Evolutionary conservation across 2,888 invertebrate species (phyloP), one percentile per base, ranked within the genome.

Genomic region (Patella pellucida): DNA sequence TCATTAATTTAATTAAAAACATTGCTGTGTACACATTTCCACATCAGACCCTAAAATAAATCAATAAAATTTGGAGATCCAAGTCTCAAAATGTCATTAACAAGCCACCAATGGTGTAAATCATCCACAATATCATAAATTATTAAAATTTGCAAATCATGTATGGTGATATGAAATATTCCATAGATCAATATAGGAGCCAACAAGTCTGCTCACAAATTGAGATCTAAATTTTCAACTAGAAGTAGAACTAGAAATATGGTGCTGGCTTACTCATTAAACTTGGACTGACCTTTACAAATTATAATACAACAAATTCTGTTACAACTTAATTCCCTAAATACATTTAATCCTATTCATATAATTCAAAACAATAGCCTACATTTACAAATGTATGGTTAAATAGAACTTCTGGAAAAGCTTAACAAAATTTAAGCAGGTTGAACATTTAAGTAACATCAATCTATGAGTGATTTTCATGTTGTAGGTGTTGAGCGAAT

Each of bases 131-230:
- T 62, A 23, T n/a, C 23, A 62, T 62, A 62, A 62, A 62, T 62
- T 62, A 62, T 62, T 62, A n/a, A 62, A 62, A 62, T 62, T 62
- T 62, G 23, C 62, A 62, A 62, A 62, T 62, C 62, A 62, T 62
- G 62, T 62, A 62, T 62, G 62, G 62, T 23, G 19, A 62, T 23
- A 62, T 62, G 62, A 62, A 62, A 62, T 62, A 62, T 62, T 62
- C 62, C 62, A 62, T 23, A 62, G 62, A 62, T 62, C 62, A 62
- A 62, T 62, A 62, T 9, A 62, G 62, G 62, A 62, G 62, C 62
- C 62, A 62, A 23, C 19, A 23, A 62, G 62, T 62, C 62, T 62
- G 62, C 62, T 62, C 19, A 23, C 23, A 62, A 12, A 62, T 62
- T 62, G 62, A 62, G 62, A 12, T 62, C 19, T 62, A 62, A 62